These are phyloP conservation scores for Stenopsyche tienmushanensis DNA, from an alignment of 1,140 invertebrate species.

Conservation along the genomic window DNA sequence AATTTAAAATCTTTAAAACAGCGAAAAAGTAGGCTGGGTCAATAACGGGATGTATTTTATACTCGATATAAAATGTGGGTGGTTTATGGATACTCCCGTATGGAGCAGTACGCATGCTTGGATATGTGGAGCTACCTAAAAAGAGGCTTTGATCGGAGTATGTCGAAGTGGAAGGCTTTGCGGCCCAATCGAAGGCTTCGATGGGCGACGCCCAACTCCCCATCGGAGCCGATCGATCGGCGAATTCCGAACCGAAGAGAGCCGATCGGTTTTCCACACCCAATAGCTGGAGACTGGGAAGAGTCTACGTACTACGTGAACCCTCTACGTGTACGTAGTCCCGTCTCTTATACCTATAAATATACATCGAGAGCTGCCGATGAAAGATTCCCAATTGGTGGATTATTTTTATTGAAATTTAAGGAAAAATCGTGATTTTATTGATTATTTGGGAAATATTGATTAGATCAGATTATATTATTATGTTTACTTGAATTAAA, in stretches of 20 bases:
- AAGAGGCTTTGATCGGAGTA: constrained; percentile 1
- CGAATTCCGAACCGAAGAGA: constrained; percentile 17
- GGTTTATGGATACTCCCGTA: background rate
- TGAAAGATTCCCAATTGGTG: no score
- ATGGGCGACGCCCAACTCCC: constrained; percentile 23
- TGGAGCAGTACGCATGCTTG: constrained; percentile 16
- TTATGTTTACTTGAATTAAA: no score
- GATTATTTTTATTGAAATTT: no score
- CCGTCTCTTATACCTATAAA: no score
- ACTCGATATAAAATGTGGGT: background rate
- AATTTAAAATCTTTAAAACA: no score
- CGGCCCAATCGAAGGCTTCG: constrained; percentile 38
- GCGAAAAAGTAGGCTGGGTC: no score
- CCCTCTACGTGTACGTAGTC: no score
- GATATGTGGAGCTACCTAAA: background rate
- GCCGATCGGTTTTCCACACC: constrained; percentile 15
- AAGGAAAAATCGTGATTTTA: no score
- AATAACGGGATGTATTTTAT: no score
- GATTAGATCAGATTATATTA: no score
- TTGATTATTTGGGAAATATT: no score
- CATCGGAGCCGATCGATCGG: constrained; percentile 30
- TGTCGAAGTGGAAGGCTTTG: background rate
- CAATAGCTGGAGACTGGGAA: background rate
- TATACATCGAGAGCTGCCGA: no score
- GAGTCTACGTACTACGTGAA: constrained; percentile 8